These are phyloP conservation scores for Zalophus californianus DNA, from an alignment of 2,797 vertebrate genomes.

Conservation along the genomic window DNA sequence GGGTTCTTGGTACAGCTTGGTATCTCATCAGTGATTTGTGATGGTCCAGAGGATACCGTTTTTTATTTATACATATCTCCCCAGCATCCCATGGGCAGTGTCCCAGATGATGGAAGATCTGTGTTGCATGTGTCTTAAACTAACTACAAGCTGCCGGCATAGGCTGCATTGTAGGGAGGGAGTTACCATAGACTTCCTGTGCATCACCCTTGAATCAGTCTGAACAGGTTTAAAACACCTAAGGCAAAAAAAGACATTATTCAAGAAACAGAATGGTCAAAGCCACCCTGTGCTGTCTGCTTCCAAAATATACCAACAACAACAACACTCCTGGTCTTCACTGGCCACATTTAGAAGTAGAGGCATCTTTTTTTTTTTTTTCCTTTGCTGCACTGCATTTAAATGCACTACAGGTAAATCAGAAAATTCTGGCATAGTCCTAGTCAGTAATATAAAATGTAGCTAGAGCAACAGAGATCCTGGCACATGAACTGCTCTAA, in stretches of 20 bases:
- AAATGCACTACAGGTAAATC: neutral
- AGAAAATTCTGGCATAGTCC: neutral
- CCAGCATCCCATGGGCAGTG: neutral
- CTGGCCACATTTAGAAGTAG: neutral
- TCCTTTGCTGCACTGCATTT: neutral
- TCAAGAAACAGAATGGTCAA: slow-evolving; percentile 17
- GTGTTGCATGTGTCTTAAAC: neutral
- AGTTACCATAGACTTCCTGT: neutral
- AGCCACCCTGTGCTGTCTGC: neutral
- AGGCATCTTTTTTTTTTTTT: neutral
- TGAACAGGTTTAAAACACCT: neutral
- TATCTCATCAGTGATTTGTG: slow-evolving; percentile 18
- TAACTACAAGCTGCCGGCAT: neutral
- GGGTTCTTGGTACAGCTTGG: neutral
- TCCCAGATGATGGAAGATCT: neutral
- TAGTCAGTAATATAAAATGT: neutral
- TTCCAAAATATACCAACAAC: neutral
- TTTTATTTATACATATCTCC: neutral
- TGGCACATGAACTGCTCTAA: neutral
- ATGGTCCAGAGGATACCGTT: neutral
- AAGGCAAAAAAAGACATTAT: slow-evolving; percentile 33
- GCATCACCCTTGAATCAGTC: neutral
- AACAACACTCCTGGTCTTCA: neutral
- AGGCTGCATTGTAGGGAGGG: neutral
- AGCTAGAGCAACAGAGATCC: neutral